Evolutionary conservation across 2,113 vertebrate species (phyloP).

Genomic region (Cavia porcellus): DNA sequence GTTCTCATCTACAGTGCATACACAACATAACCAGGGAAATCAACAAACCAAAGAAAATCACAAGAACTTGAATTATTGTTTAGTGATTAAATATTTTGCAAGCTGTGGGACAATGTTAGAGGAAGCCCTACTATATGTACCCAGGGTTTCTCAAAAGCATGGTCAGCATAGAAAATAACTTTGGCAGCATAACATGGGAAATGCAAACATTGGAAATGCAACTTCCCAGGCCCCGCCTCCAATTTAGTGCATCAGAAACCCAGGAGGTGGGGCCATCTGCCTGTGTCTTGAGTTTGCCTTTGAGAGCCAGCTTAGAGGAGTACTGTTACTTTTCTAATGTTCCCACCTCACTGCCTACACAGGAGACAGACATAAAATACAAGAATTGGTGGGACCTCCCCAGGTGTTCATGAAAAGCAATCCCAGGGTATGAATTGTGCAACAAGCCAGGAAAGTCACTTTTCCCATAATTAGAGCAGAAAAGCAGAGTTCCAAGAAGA

Average conservation of each 20-base stretch:
- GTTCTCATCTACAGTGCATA: not conserved
- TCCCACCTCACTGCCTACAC: not conserved
- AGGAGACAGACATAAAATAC: not conserved
- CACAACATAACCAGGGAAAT: slow-evolving; percentile 6
- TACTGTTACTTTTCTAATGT: not conserved
- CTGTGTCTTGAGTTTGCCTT: not conserved
- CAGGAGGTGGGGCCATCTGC: not conserved
- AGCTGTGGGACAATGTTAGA: not conserved
- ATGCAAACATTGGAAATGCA: not conserved
- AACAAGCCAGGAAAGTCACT: not conserved
- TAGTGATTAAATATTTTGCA: slow-evolving; percentile 26
- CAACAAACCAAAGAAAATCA: slow-evolving; percentile 16
- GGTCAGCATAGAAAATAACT: not conserved
- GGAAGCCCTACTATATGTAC: not conserved
- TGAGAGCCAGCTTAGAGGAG: not conserved
- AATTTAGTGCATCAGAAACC: not conserved
- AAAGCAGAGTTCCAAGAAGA: not conserved
- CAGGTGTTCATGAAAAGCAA: not conserved
- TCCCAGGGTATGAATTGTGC: not conserved
- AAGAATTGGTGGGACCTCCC: not conserved
- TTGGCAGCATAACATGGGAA: not conserved
- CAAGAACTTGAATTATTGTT: not conserved
- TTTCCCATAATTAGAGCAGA: not conserved
- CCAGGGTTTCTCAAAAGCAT: not conserved
- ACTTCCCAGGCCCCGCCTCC: not conserved